Base-by-base conservation (phyloP, 2,888 invertebrate genomes). In the Cephonodes hylas region DNA sequence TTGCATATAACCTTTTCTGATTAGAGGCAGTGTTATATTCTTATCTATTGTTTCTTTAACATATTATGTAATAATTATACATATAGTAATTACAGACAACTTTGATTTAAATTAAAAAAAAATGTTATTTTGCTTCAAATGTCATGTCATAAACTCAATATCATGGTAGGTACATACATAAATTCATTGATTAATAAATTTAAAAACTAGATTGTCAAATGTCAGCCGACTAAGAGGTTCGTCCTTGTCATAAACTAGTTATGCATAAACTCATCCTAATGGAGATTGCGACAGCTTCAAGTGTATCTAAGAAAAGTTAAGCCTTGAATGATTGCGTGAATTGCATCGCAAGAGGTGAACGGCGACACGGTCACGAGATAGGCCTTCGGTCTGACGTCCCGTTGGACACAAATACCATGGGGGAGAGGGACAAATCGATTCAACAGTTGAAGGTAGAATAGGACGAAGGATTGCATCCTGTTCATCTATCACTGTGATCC, bases 401-500 rank as follows among this genome's bases (percentile, higher is more conserved):
- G 79, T 77, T 80, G 75, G 70, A 73, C 71, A 71, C 70, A 68
- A 71, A 77, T 77, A 71, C 77, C 71, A 66, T 44, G 68, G 38
- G 42, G 64, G 71, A 80, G 60, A 64, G 72, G 73, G 74, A 77
- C 46, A 66, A n/a, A 25, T 7, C 5, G 23, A 42, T 15, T 18
- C 27, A 38, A 34, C 15, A 15, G 22, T 25, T 45, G 7, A 27
- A 3, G 3, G 22, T 31, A 44, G 31, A 56, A 61, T 38, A 31
- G 27, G 31, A 53, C 18, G 27, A 7, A 18, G 31, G 53, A 31
- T 18, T 31, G 53, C 53, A 53, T 53, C 53, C 53, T 53, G 53
- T 53, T 53, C 53, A 53, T 53, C 53, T 53, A 53, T 53, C 48
- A 53, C 27, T 18, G n/a, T 46, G 31, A 53, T 53, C 18, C 53